Base-by-base conservation (phyloP, 2,797 vertebrate species). In the Intellagama lesueurii region DNA sequence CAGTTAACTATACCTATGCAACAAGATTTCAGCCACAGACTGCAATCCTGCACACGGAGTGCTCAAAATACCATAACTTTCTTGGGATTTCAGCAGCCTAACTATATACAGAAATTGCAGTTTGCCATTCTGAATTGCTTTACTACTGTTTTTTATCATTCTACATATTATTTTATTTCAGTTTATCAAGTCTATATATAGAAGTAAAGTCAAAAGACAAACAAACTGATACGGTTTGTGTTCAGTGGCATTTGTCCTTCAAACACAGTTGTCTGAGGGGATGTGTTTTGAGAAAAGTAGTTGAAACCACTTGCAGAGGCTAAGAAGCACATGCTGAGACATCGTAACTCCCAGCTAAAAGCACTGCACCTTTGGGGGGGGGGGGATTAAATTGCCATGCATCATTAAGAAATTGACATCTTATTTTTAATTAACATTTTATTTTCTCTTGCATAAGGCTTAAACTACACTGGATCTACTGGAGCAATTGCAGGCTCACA, bases 381-480 rank as follows among this genome's bases (percentile, higher is more conserved):
- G 19, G 5, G 16, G 19, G 19, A 22, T 64, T 72, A 30, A 60
- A 0, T 84, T 22, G 88, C 66, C 16, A 79, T 90, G 0, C 69
- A 44, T 85, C 52, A 22, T 76, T 83, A 40, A 40, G 52, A 86
- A 70, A 7, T 73, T 56, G 32, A 0, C 60, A 22, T 64, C 60
- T 64, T 19, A 64, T 2, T 83, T 93, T 94, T 91, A 95, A 96
- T 85, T 80, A 11, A 40, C 79, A 32, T 80, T 95, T 94, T 89
- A 49, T 93, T 94, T 94, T 92, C 91, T 96, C 96, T 96, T 94
- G 92, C 88, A 91, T 96, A 98, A 99, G 99, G 98, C 97, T 97
- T 97, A 96, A 98, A 98, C 96, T 98, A 98, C 96, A 97, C 97
- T 97, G 99, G 98, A 98, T 98, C 98, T 97, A 95, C 98, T 84